These are phyloP conservation scores for Calosoma granatense DNA, from an alignment of 1,140 invertebrate species.

Conservation along the genomic window DNA sequence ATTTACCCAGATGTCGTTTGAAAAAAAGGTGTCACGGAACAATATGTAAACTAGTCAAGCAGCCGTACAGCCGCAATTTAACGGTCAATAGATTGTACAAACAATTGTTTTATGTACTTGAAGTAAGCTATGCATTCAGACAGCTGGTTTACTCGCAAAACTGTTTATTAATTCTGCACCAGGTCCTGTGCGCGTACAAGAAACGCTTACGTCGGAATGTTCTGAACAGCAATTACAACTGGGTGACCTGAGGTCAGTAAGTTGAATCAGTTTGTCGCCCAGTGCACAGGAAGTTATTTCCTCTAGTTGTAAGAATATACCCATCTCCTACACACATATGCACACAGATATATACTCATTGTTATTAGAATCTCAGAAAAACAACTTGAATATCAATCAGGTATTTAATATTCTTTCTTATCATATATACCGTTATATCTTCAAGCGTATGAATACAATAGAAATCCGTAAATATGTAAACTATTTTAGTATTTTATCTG, in stretches of 20 bases:
- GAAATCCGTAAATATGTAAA: too few relatives aligned
- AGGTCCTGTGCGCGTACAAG: not conserved
- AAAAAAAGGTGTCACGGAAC: not conserved
- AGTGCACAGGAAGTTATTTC: not conserved
- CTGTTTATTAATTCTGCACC: not conserved
- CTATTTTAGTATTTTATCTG: too few relatives aligned
- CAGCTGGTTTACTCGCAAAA: not conserved
- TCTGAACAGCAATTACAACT: not conserved
- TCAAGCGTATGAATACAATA: too few relatives aligned
- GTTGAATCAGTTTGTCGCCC: too few relatives aligned
- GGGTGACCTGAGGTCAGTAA: too few relatives aligned
- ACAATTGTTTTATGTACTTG: not conserved
- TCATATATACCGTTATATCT: too few relatives aligned
- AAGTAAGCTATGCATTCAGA: not conserved
- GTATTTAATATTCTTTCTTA: too few relatives aligned
- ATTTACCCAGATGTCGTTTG: constrained; percentile 4
- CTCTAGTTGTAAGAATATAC: not conserved
- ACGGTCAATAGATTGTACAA: constrained; percentile 1
- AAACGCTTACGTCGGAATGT: not conserved
- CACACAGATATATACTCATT: not conserved
- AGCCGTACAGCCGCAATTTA: not conserved
- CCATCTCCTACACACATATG: not conserved
- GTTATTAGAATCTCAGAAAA: too few relatives aligned
- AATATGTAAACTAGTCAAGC: not conserved
- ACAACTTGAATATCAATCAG: too few relatives aligned